Base-by-base conservation (phyloP, 1,140 invertebrate species). In the Drosophila miranda region DNA sequence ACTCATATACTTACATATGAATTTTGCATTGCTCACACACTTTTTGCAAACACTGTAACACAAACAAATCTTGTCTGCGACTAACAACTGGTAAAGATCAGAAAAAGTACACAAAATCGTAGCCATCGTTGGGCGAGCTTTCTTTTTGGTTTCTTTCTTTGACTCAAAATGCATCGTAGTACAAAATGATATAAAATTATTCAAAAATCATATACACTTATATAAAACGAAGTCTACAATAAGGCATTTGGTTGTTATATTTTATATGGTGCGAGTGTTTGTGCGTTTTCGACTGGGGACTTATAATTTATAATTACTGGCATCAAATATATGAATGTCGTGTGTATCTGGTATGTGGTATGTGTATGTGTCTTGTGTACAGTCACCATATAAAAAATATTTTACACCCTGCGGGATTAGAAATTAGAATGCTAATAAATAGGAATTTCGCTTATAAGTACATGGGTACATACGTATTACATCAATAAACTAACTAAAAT, bases 391-490 rank as follows among this genome's bases (percentile, higher is more conserved):
- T 72, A 49, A 62, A 72, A 42, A 63, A 50, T 75, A 53, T 54
- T 58, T 66, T 57, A 70, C 64, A 66, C 23, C 56, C 38, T 61
- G 34, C 56, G 67, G 68, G 44, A 68, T 68, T 63, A 68, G 50
- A 68, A 68, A 68, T 54, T 19, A 68, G 56, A 55, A 56, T 56
- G 50, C 44, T 56, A 49, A 60, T 69, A 66, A 78, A 83, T 78
- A 74, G 71, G 48, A 66, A 61, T 70, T 63, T 52, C 55, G 45
- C 79, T 82, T 82, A 82, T 82, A 82, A 83, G 79, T 82, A 83
- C 75, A 78, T 78, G 59, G 68, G 48, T 67, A 67, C 43, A 55
- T 67, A 48, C 34, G 53, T 55, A 61, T 55, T 73, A 72, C 68
- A 64, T 72, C 67, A 78, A 56, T 78, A 43, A 54, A 74, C 62